Conservation (phyloP, 2,888 invertebrate genomes). For the Venusia cambrica region DNA sequence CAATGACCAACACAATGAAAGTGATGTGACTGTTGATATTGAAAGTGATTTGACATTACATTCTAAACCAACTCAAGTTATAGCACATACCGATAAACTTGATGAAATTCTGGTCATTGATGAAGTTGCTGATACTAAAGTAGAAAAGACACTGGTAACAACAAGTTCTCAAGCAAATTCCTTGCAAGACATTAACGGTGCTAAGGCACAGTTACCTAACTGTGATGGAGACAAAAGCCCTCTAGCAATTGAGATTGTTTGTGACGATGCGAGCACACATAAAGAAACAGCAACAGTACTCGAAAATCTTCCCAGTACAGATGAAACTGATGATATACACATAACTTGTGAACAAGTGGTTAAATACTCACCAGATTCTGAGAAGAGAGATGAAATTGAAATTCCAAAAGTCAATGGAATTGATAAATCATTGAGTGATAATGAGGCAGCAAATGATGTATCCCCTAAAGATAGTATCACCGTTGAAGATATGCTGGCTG, state of each 20-base stretch:
- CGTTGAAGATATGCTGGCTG: conserved; percentile 71
- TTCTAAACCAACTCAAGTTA: conserved; percentile 10
- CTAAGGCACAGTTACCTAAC: conserved; percentile 50
- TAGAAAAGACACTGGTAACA: conserved; percentile 10
- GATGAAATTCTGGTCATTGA: background rate
- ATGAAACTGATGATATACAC: conserved; percentile 66
- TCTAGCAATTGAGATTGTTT: conserved; percentile 54
- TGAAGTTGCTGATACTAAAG: conserved; percentile 3
- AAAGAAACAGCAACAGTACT: conserved; percentile 43
- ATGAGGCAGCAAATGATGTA: conserved; percentile 30
- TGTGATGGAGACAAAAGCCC: conserved; percentile 48
- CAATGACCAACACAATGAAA: conserved; percentile 1
- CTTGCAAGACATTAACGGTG: conserved; percentile 45
- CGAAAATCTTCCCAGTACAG: conserved; percentile 61
- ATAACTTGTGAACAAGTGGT: conserved; percentile 65
- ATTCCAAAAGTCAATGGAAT: conserved; percentile 46
- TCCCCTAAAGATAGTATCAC: conserved; percentile 31
- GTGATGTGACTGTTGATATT: too few species aligned
- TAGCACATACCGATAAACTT: background rate
- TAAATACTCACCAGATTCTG: conserved; percentile 47
- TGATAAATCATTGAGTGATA: conserved; percentile 30
- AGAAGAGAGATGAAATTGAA: conserved; percentile 23
- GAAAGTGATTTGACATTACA: conserved; percentile 12
- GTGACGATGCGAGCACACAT: conserved; percentile 48
- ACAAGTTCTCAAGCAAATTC: conserved; percentile 2